Conservation (phyloP, 2,797 vertebrate genomes). For the Acanthurus tractus region DNA sequence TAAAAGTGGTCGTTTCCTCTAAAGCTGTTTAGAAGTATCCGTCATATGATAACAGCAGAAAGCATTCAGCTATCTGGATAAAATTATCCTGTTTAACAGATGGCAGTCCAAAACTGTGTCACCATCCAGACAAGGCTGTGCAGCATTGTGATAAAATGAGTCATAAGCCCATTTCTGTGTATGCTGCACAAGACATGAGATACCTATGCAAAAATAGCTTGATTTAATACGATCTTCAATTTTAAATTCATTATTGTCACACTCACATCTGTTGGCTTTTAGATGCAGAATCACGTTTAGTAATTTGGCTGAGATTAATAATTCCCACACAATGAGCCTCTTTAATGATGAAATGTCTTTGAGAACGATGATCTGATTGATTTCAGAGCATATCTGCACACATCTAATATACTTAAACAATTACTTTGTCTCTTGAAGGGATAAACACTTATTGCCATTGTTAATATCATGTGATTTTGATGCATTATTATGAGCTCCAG, state of each 20-base stretch:
- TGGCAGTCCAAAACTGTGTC: constrained; percentile 53
- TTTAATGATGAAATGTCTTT: constrained; percentile 7
- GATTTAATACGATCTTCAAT: constrained; percentile 25
- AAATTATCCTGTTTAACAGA: constrained; percentile 66
- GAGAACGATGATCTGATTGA: constrained; percentile 4
- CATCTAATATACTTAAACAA: constrained; percentile 15
- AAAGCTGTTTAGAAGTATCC: constrained; percentile 27
- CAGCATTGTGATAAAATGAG: constrained; percentile 29
- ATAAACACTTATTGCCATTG: background rate
- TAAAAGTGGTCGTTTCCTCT: constrained; percentile 36
- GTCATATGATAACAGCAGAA: constrained; percentile 41
- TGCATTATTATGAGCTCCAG: constrained; percentile 11
- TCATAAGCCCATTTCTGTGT: constrained; percentile 7
- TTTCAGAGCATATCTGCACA: constrained; percentile 13
- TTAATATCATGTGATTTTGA: constrained; percentile 17
- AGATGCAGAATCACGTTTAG: background rate
- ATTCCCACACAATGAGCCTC: constrained; percentile 19
- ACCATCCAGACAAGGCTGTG: constrained; percentile 30
- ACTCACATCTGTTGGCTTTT: constrained; percentile 12
- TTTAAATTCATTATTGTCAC: constrained; percentile 8
- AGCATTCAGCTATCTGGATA: constrained; percentile 52
- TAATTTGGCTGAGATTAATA: constrained; percentile 27
- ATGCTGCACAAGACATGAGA: background rate
- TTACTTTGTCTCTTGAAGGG: constrained; percentile 8
- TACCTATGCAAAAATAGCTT: background rate